Base-by-base conservation (phyloP, 2,797 vertebrate genomes). In the Myiotriccus ornatus region DNA sequence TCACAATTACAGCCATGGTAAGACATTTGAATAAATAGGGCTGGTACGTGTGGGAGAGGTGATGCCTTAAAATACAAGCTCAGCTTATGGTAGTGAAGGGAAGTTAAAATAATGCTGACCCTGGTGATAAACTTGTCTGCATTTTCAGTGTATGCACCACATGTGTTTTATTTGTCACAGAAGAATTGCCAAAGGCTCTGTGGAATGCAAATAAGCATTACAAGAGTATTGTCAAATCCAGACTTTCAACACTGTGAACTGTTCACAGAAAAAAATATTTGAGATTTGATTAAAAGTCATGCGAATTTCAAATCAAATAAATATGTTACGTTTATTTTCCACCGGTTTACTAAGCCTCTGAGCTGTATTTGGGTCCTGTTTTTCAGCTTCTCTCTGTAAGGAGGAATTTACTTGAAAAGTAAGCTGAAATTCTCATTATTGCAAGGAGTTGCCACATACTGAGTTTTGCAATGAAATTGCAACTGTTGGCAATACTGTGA, bases 231-330 rank as follows among this genome's bases (percentile, higher is more conserved):
- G 88, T 88, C 55, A 79, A 68, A 67, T 15, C 6, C 32, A 37
- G 47, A 16, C 35, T 71, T 88, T 76, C 28, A 59, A 41, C 69
- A 47, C 52, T 43, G 23, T 91, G 89, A 78, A 69, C 78, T 55
- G 55, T 93, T 92, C 84, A 41, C 55, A 37, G 85, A 5, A 53
- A 79, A 79, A 83, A 85, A 4, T 35, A 59, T 25, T 18, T 0
- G 4, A 73, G 24, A 91, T 75, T 80, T 94, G 59, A 81, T 92
- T 91, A 79, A 84, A 91, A 95, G 63, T 84, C 59, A 69, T 79
- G 52, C 0, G 1, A 76, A 74, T 93, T 95, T 82, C 22, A 82
- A 90, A 71, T 91, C 35, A 81, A 88, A 74, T 86, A 81, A 84
- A 14, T 67, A 53, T 64, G 27, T 81, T 92, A 52, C 56, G 41